These are phyloP conservation scores for Eupithecia tripunctaria DNA, from an alignment of 2,888 invertebrate species.

Conservation along the genomic window DNA sequence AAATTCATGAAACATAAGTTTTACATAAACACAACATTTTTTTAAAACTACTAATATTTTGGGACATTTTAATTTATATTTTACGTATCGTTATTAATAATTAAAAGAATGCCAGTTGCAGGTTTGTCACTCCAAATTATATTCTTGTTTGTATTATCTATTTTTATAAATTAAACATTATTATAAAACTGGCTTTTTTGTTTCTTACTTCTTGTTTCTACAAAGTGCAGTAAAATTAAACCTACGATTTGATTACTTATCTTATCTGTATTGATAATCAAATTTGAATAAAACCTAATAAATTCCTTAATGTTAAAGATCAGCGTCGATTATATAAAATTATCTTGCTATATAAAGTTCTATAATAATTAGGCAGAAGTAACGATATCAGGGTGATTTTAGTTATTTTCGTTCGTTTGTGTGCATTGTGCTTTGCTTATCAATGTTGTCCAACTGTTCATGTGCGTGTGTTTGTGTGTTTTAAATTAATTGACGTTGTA, in stretches of 20 bases:
- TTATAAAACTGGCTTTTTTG: conserved; percentile 37
- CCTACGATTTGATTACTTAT: neutral
- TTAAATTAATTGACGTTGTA: neutral
- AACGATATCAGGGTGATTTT: neutral
- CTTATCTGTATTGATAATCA: conserved; percentile 3
- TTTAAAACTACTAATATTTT: neutral
- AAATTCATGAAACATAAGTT: neutral
- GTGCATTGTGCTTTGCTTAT: conserved; percentile 53
- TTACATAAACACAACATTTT: neutral
- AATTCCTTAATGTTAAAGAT: neutral
- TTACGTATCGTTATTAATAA: neutral
- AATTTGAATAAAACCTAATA: neutral
- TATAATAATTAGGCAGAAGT: neutral
- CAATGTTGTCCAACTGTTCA: conserved; percentile 33
- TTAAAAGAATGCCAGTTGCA: neutral
- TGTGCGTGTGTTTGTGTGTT: conserved; percentile 35
- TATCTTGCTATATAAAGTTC: neutral
- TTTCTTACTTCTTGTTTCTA: conserved; percentile 12
- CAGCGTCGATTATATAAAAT: neutral
- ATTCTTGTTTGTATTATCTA: conserved; percentile 44
- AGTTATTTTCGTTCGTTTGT: conserved; percentile 32
- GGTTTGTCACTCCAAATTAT: conserved; percentile 23
- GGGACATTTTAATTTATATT: neutral
- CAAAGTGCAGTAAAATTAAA: neutral
- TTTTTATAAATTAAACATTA: conserved; percentile 47